Conservation (phyloP, 2,113 vertebrate species). For the Apteryx owenii region DNA sequence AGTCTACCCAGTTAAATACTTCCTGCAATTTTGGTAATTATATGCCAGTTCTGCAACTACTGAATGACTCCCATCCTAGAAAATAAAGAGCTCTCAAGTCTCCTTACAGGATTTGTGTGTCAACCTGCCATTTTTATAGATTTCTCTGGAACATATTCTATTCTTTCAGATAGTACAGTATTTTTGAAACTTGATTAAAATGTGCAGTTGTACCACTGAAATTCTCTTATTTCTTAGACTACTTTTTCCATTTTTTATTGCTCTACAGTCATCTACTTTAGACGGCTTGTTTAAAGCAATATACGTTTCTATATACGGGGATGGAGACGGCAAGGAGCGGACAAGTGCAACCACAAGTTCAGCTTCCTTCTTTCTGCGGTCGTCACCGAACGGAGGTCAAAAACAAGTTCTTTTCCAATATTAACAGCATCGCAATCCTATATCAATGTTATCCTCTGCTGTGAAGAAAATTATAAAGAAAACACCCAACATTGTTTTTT, state of each 20-base stretch:
- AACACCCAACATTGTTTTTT: background rate
- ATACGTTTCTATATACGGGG: background rate
- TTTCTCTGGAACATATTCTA: background rate
- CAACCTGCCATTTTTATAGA: background rate
- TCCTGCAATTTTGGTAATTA: constrained; percentile 51
- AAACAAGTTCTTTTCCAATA: background rate
- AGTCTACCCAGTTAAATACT: background rate
- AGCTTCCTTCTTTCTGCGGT: background rate
- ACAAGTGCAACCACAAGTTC: background rate
- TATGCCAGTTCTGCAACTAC: background rate
- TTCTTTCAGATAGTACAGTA: background rate
- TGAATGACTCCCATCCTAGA: background rate
- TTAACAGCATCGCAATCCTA: background rate
- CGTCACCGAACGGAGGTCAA: background rate
- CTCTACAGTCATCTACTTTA: rapidly evolving
- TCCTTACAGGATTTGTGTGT: background rate
- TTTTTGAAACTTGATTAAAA: background rate
- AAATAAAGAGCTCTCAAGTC: background rate
- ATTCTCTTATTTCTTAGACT: background rate
- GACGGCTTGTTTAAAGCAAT: background rate
- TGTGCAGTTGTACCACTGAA: background rate
- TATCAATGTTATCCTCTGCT: background rate
- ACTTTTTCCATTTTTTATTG: background rate
- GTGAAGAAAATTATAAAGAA: background rate
- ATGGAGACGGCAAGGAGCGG: background rate